Conservation (phyloP, 2,888 invertebrate genomes). For the Zonitis immaculata region DNA sequence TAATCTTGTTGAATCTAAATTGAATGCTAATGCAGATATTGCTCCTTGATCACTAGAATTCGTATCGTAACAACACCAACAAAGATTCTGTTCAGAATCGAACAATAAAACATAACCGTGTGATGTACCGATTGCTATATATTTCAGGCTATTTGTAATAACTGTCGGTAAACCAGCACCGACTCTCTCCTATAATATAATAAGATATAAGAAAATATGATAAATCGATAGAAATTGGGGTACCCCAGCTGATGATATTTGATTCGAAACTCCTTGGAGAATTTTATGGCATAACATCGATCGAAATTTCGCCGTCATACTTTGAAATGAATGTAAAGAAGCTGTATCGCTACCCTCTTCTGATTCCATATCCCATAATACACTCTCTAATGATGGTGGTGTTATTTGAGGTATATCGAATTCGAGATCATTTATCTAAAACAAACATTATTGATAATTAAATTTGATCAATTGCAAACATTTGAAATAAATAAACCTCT, state of each 20-base stretch:
- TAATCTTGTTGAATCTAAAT: constrained; percentile 79
- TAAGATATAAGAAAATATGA: constrained; percentile 5
- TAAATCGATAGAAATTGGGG: constrained; percentile 26
- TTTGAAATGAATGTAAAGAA: constrained; percentile 53
- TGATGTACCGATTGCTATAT: constrained; percentile 89
- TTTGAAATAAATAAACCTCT: constrained; percentile 39
- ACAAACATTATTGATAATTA: no score
- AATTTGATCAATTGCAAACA: no score
- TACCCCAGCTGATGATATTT: constrained; percentile 81
- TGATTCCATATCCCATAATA: constrained; percentile 69
- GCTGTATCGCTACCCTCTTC: constrained; percentile 58
- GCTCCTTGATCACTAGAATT: constrained; percentile 68
- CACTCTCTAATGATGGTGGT: constrained; percentile 74
- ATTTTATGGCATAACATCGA: constrained; percentile 73
- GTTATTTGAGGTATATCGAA: constrained; percentile 72
- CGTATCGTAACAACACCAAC: constrained; percentile 79
- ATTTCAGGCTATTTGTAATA: constrained; percentile 68
- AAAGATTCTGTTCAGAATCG: constrained; percentile 78
- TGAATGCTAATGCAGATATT: constrained; percentile 79
- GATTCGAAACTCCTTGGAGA: constrained; percentile 84
- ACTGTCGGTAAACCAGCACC: constrained; percentile 87
- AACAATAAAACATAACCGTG: constrained; percentile 88
- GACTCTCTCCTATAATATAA: constrained; percentile 68
- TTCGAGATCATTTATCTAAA: constrained; percentile 74
- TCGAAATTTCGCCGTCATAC: constrained; percentile 51